Evolutionary conservation across 2,888 invertebrate species (phyloP).

Genomic region (Exocentrus adspersus): DNA sequence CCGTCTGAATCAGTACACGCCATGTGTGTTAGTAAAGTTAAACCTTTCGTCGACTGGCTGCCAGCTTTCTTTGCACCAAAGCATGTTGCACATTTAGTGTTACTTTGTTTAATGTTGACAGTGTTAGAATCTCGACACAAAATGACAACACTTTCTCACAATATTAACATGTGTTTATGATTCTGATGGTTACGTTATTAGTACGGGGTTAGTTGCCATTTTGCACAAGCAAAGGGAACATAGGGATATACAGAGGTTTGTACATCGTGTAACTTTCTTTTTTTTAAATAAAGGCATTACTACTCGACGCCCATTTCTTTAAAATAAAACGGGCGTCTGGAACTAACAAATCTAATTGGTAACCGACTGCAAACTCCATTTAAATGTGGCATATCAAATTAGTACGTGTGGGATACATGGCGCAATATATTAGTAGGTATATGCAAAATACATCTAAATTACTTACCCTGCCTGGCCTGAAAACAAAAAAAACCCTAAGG

Average conservation of each 20-base stretch:
- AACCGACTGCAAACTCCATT: slow-evolving; percentile 60
- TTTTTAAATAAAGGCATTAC: slow-evolving; percentile 28
- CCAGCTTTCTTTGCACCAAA: slow-evolving; percentile 53
- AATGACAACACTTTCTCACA: slow-evolving; percentile 37
- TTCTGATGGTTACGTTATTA: neutral
- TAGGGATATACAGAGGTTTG: slow-evolving; percentile 23
- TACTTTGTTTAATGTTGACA: slow-evolving; percentile 34
- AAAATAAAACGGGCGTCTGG: slow-evolving; percentile 29
- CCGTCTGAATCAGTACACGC: slow-evolving; percentile 14
- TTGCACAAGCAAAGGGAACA: slow-evolving; percentile 30
- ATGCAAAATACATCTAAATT: slow-evolving; percentile 2
- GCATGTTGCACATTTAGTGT: slow-evolving; percentile 56
- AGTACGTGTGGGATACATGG: slow-evolving; percentile 50
- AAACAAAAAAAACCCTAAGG: slow-evolving; percentile 12
- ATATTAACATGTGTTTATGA: no score
- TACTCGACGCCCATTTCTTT: slow-evolving; percentile 33
- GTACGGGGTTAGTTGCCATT: slow-evolving; percentile 29
- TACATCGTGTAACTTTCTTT: slow-evolving; percentile 19
- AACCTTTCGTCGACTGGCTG: slow-evolving; percentile 28
- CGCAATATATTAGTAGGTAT: slow-evolving; percentile 15
- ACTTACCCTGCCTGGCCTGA: slow-evolving; percentile 31
- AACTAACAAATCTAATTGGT: slow-evolving; percentile 49
- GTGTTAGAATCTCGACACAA: slow-evolving; percentile 36
- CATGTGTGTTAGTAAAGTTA: slow-evolving; percentile 24
- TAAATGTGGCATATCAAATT: slow-evolving; percentile 60